phyloP scores from a whole-genome alignment of 2,797 vertebrate genomes.

The Ataeniobius toweri region DNA sequence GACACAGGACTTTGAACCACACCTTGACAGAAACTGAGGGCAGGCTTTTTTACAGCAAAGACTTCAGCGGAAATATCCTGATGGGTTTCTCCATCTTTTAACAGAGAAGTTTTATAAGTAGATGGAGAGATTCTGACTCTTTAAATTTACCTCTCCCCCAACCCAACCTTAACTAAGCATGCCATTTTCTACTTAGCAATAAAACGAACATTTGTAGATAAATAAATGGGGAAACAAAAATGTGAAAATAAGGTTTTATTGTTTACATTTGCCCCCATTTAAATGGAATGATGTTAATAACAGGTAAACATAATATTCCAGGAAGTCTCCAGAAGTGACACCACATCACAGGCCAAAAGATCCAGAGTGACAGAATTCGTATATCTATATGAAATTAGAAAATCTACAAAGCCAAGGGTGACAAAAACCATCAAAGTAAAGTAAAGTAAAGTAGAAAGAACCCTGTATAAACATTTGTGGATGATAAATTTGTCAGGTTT shows the following conservation, averaged over 20 bases:
- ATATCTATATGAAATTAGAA: neutral
- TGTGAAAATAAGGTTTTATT: neutral
- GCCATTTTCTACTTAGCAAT: neutral
- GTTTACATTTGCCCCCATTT: neutral
- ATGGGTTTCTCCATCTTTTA: no score
- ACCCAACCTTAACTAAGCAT: no score
- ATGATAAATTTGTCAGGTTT: neutral
- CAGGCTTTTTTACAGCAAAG: no score
- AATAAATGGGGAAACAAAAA: no score
- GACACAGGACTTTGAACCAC: no score
- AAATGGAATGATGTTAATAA: neutral
- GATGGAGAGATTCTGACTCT: no score
- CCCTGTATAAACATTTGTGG: neutral
- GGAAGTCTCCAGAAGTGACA: neutral
- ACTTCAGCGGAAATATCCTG: no score
- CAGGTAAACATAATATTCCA: neutral
- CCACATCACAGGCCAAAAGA: neutral
- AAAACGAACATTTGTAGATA: neutral
- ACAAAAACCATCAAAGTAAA: neutral
- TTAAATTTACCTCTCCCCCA: no score
- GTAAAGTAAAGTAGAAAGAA: neutral
- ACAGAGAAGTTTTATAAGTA: no score
- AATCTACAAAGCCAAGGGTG: neutral
- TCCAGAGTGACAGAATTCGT: neutral
- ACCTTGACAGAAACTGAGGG: no score